Base-by-base conservation (phyloP, 2,888 invertebrate species). In the Xiphydria camelus region DNA sequence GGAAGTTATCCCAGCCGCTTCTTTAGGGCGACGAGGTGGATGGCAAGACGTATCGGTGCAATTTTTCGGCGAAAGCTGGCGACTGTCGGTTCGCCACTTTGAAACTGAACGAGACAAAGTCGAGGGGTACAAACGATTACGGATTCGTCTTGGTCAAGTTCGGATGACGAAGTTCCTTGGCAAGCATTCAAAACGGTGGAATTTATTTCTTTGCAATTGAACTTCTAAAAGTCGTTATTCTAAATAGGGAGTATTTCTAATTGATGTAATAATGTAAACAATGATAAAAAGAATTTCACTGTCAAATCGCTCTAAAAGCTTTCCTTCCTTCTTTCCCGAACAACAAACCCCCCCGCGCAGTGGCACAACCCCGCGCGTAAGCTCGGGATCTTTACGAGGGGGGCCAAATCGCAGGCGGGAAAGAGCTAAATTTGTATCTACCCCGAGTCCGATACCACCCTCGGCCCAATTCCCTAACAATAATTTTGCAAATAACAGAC, bases 401-500 rank as follows among this genome's bases (percentile, higher is more conserved):
- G 51, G 57, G 53, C 56, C 62, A 62, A 59, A 59, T 53, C 53
- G 59, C 53, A 54, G 53, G 53, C 38, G 23, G 31, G 18, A 21
- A 34, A 37, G 25, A 33, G 5, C 35, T 45, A 32, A 44, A 44
- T 44, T 44, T 38, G 43, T 44, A 36, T 38, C 43, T 37, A 36
- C 36, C 31, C 36, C 31, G 36, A 31, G 22, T 23, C 38, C 37
- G 15, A 44, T 44, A 44, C 33, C 22, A 22, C 36, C 51, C 53
- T 53, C 55, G 53, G 51, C 57, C 61, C 63, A 65, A 67, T 67
- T 61, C 59, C 61, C 59, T 62, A 68, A 69, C 62, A 62, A 68
- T 68, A 68, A 70, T 68, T 68, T 66, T 66, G 60, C 62, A 66
- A 69, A 68, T 62, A 64, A 65, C 59, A 61, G 53, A 53, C 61